A percentile compares a stretch with the other conserved stretches of the same genome.
Evolutionary conservation across 2,113 vertebrate genomes (phyloP).

Genomic region (Cynocephalus volans): DNA sequence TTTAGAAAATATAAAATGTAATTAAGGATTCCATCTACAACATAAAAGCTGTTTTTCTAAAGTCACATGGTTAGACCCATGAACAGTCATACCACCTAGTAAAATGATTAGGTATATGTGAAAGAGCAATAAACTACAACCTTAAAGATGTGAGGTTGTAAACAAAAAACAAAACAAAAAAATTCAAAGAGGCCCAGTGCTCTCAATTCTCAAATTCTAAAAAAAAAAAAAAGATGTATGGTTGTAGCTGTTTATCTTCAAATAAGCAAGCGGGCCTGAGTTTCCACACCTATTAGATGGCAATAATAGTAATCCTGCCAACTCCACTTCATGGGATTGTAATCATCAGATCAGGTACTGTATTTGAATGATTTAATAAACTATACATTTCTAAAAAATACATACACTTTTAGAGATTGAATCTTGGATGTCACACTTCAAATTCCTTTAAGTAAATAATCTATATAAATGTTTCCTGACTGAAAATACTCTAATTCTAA

Average conservation of each 20-base stretch:
- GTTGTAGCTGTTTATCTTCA: not conserved
- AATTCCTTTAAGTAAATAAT: not conserved
- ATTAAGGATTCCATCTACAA: slow-evolving; percentile 34
- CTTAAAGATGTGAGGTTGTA: not conserved
- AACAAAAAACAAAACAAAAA: too few species aligned
- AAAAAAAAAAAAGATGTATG: too few species aligned
- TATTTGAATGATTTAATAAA: not conserved
- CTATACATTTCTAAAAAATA: not conserved
- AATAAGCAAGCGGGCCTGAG: not conserved
- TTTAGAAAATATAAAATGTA: slow-evolving; percentile 50
- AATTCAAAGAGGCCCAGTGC: too few species aligned
- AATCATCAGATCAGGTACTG: not conserved
- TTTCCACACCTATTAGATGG: not conserved
- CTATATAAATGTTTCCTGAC: not conserved
- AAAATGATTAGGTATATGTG: not conserved
- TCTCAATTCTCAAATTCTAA: too few species aligned
- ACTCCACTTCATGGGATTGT: not conserved
- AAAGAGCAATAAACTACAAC: slow-evolving; percentile 5
- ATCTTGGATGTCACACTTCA: not conserved
- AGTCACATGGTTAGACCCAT: not conserved
- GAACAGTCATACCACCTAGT: not conserved
- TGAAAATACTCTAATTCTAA: slow-evolving; percentile 39
- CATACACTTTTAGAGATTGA: not conserved
- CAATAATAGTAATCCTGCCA: not conserved
- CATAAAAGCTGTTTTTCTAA: slow-evolving; percentile 21